Evolutionary conservation across 2,113 vertebrate species (phyloP), one percentile per base, ranked within the genome.

Genomic region (Chrysochloris asiatica): DNA sequence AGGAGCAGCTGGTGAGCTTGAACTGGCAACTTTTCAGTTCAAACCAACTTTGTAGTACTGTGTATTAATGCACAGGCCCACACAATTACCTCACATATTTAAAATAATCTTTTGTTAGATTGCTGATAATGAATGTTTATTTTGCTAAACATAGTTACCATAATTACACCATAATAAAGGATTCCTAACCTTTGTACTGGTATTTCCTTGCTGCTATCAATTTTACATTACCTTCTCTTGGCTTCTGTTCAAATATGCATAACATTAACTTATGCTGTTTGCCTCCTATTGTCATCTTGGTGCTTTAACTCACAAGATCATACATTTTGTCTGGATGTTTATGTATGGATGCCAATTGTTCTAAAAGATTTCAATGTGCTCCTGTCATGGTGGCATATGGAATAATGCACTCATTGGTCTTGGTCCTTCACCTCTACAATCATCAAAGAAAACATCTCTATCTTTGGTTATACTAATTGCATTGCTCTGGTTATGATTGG

Each of bases 51-150:
- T n/a, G n/a, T n/a, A n/a, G n/a, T n/a, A n/a, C n/a, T n/a, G n/a
- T n/a, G n/a, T n/a, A n/a, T n/a, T n/a, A n/a, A n/a, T n/a, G n/a
- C n/a, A n/a, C n/a, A n/a, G n/a, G n/a, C n/a, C n/a, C n/a, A n/a
- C n/a, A n/a, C n/a, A n/a, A n/a, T n/a, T n/a, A n/a, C n/a, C 3
- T 63, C 17, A 84, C 10, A 65, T 38, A 1, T 79, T 43, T 50
- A 92, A 86, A 92, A 69, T 33, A 83, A 77, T 65, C 11, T 4
- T 86, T 61, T 63, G 17, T 48, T 87, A 92, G 28, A 87, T 19
- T 67, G 75, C 22, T 65, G 8, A 3, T 24, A 78, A 33, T 41
- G 22, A 67, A 16, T 63, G n/a, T 67, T 38, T 77, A 56, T 72
- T 82, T 83, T 90, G 10, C 6, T 89, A 81, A 72, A 43, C 6